phyloP scores from a whole-genome alignment of 2,113 vertebrate species.

The Pyxicephalus adspersus region DNA sequence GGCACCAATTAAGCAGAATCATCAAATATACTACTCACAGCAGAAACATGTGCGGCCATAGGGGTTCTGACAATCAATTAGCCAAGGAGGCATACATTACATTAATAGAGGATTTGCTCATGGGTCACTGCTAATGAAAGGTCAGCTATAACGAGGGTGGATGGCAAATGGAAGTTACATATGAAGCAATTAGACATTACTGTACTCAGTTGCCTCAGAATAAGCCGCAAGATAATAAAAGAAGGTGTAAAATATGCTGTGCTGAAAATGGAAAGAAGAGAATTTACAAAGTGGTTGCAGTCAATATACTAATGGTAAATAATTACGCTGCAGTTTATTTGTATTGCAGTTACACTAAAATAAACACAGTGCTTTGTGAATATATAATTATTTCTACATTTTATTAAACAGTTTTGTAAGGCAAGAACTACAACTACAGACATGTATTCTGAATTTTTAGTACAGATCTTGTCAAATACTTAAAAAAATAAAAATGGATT shows the following conservation, averaged over 20 bases:
- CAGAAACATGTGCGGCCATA: too few species aligned
- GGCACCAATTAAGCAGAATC: neutral
- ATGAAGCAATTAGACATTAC: too few species aligned
- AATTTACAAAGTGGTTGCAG: neutral
- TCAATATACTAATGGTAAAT: neutral
- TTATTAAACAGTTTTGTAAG: too few species aligned
- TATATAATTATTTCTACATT: too few species aligned
- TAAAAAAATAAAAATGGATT: too few species aligned
- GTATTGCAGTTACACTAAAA: neutral
- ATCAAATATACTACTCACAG: neutral
- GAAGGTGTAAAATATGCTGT: neutral
- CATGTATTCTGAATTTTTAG: too few species aligned
- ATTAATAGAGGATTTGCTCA: neutral
- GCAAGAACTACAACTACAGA: too few species aligned
- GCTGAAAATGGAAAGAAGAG: neutral
- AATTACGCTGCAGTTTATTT: slow-evolving; percentile 5
- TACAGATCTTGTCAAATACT: too few species aligned
- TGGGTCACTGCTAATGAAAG: neutral
- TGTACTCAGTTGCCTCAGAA: too few species aligned
- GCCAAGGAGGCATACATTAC: neutral
- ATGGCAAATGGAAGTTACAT: neutral
- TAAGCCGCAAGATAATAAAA: too few species aligned
- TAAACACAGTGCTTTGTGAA: too few species aligned
- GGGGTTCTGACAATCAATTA: neutral
- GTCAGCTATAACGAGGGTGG: neutral